These are phyloP conservation scores for Brachypterus glaber DNA, from an alignment of 2,888 invertebrate species.

Conservation along the genomic window DNA sequence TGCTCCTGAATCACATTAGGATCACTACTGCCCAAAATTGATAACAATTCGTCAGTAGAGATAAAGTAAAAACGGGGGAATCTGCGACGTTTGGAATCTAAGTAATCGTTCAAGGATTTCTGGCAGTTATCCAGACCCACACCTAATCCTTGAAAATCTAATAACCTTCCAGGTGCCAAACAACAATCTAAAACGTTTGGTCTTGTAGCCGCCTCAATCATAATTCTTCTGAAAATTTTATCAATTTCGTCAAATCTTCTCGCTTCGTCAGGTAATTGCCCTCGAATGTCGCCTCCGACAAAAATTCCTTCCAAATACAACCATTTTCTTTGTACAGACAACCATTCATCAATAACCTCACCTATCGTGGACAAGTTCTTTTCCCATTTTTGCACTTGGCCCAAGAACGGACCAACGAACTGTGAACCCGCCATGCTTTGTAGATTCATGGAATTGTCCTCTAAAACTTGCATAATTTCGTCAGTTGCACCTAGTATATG, in stretches of 20 bases:
- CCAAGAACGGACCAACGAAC: conserved; percentile 83
- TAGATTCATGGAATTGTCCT: conserved; percentile 82
- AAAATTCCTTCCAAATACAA: conserved; percentile 88
- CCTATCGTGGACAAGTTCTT: conserved; percentile 66
- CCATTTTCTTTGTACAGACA: conserved; percentile 82
- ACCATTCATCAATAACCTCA: conserved; percentile 83
- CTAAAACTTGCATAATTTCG: conserved; percentile 70
- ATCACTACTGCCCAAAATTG: conserved; percentile 79
- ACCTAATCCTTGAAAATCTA: conserved; percentile 62
- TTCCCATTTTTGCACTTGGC: conserved; percentile 79
- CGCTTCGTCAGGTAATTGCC: conserved; percentile 81
- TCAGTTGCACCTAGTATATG: conserved; percentile 68
- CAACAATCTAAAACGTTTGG: conserved; percentile 75
- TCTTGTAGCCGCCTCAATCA: conserved; percentile 73
- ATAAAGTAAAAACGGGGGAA: conserved; percentile 92
- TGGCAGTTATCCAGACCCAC: conserved; percentile 78
- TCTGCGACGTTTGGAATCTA: conserved; percentile 76
- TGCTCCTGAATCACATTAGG: conserved; percentile 82
- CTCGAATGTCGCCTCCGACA: conserved; percentile 77
- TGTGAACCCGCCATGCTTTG: conserved; percentile 87
- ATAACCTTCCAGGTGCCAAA: conserved; percentile 59
- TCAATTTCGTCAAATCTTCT: conserved; percentile 87
- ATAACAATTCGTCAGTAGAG: conserved; percentile 84
- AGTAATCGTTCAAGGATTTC: conserved; percentile 82
- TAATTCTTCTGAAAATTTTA: conserved; percentile 68